These are phyloP conservation scores for Merluccius polli DNA, from an alignment of 2,797 vertebrate genomes.

Conservation along the genomic window DNA sequence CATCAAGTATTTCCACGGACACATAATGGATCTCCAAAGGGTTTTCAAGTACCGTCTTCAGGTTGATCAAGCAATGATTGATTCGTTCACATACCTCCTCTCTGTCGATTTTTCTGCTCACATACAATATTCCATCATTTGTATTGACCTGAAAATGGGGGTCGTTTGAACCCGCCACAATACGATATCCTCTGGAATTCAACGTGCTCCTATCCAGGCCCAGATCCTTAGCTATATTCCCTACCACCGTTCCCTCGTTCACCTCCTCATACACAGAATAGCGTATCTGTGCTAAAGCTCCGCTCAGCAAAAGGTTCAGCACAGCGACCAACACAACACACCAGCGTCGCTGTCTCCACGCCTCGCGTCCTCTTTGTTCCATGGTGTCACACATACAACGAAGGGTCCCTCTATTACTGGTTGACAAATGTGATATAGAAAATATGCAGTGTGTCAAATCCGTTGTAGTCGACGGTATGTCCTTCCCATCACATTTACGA, in stretches of 20 bases:
- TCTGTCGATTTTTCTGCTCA: conserved; percentile 58
- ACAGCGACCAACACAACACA: conserved; percentile 49
- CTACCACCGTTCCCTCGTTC: conserved; percentile 66
- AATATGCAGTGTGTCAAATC: background rate
- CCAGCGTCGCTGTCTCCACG: conserved; percentile 16
- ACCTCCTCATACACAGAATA: conserved; percentile 73
- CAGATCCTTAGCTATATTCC: conserved; percentile 73
- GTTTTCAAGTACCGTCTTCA: conserved; percentile 68
- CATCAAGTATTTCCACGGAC: conserved; percentile 55
- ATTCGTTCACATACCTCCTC: conserved; percentile 63
- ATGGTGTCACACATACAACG: conserved; percentile 20
- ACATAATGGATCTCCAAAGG: conserved; percentile 67
- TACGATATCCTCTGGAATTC: conserved; percentile 60
- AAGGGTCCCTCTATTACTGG: conserved; percentile 6
- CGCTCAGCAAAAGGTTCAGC: conserved; percentile 45
- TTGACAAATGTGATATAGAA: background rate
- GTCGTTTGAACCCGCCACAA: conserved; percentile 58
- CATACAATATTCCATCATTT: conserved; percentile 60
- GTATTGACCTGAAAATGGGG: conserved; percentile 59
- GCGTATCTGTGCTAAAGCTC: conserved; percentile 58
- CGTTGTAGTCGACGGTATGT: background rate
- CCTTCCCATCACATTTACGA: background rate
- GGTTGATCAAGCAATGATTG: conserved; percentile 53
- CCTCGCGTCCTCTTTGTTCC: conserved; percentile 51
- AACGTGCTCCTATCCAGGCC: conserved; percentile 64